phyloP scores from a whole-genome alignment of 2,113 vertebrate genomes.

The Hepsetus odoe region DNA sequence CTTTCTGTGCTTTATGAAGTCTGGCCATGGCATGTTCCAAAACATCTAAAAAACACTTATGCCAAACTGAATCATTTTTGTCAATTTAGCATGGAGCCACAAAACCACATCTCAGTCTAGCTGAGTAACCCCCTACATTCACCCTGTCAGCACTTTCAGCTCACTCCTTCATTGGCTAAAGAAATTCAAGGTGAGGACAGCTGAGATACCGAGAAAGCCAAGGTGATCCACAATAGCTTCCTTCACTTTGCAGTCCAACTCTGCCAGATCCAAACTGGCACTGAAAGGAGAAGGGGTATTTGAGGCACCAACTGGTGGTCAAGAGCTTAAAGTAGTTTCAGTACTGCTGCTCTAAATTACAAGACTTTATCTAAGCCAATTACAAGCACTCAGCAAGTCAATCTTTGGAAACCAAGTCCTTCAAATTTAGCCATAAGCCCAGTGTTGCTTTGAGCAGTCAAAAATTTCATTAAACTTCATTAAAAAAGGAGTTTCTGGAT shows the following conservation, averaged over 20 bases:
- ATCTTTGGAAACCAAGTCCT: background rate
- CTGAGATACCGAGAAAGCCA: background rate
- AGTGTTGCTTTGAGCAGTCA: background rate
- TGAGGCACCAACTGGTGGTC: background rate
- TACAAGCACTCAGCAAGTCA: constrained; percentile 12
- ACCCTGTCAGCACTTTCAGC: constrained; percentile 22
- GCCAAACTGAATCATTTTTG: background rate
- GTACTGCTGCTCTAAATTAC: background rate
- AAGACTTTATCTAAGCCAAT: background rate
- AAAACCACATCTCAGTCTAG: constrained; percentile 11
- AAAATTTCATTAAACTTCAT: background rate
- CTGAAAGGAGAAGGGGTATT: background rate
- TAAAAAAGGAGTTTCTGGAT: too few species aligned
- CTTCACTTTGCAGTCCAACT: constrained; percentile 4
- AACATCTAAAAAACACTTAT: background rate
- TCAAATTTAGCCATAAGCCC: background rate
- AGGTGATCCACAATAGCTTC: constrained; percentile 24
- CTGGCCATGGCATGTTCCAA: background rate
- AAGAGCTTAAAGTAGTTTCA: constrained; percentile 8
- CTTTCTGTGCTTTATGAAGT: background rate
- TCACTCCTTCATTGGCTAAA: constrained; percentile 12
- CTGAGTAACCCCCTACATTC: constrained; percentile 14
- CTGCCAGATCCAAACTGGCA: background rate
- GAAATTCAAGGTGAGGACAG: constrained; percentile 16
- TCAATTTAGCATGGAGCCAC: background rate